These are phyloP conservation scores for Polypedilum pembai DNA, from an alignment of 1,140 invertebrate genomes.

Conservation along the genomic window DNA sequence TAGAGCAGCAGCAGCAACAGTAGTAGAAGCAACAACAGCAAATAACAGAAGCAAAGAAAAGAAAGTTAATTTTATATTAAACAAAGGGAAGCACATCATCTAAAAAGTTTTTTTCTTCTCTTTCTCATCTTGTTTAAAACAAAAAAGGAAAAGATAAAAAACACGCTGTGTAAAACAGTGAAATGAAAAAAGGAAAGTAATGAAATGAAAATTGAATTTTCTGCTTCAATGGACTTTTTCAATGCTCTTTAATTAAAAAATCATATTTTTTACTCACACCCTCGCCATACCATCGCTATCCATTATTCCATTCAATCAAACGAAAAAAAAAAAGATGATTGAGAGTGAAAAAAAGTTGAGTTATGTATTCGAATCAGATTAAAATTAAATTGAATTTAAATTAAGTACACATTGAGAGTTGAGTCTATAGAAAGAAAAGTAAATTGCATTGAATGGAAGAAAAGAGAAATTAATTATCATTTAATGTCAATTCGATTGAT, in stretches of 20 bases:
- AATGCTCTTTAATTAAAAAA: constrained; percentile 20
- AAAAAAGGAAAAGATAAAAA: background rate
- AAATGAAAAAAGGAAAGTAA: background rate
- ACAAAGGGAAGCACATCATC: background rate
- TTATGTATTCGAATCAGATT: background rate
- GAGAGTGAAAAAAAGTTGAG: too few species aligned
- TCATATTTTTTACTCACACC: constrained; percentile 15
- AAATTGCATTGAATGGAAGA: background rate
- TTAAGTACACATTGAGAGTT: background rate
- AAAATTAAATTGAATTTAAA: constrained; percentile 20
- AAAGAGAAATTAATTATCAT: background rate
- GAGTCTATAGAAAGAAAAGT: constrained; percentile 1
- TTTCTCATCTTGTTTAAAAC: too few species aligned
- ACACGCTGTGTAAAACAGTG: background rate
- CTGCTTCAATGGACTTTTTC: background rate
- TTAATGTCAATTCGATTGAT: constrained; percentile 13
- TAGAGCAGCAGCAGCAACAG: too few species aligned
- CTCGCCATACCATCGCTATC: background rate
- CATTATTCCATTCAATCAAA: background rate
- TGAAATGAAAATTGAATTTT: constrained; percentile 28
- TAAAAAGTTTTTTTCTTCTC: too few species aligned
- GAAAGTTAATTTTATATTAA: constrained; percentile 16
- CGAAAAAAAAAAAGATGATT: too few species aligned
- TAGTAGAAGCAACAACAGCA: too few species aligned
- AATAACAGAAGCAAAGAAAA: background rate